These are phyloP conservation scores for Lepidostoma basale DNA, from an alignment of 1,140 invertebrate genomes.

Conservation along the genomic window DNA sequence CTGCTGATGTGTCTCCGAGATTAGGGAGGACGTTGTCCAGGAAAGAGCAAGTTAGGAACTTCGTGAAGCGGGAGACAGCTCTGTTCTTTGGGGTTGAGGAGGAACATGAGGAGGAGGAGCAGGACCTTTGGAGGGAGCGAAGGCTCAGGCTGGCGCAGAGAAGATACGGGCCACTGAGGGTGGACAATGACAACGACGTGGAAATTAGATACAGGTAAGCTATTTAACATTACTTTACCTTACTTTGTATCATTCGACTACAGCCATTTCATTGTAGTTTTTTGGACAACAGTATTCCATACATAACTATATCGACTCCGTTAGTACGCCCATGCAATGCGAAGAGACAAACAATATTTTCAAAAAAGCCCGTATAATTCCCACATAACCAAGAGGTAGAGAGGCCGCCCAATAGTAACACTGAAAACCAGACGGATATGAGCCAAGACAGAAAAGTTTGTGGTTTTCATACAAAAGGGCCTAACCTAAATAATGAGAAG, in stretches of 20 bases:
- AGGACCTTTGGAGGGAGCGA: slow-evolving; percentile 74
- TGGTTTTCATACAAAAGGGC: too few relatives aligned
- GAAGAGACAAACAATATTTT: too few relatives aligned
- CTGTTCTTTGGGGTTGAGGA: slow-evolving; percentile 81
- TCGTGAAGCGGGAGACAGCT: slow-evolving; percentile 76
- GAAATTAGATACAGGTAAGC: slow-evolving; percentile 41
- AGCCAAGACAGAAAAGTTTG: too few relatives aligned
- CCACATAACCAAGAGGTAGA: too few relatives aligned
- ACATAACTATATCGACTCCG: too few relatives aligned
- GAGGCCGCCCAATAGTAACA: too few relatives aligned
- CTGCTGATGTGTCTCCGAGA: slow-evolving; percentile 49
- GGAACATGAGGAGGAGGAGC: slow-evolving; percentile 72
- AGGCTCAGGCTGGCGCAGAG: slow-evolving; percentile 74
- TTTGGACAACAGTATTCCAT: too few relatives aligned
- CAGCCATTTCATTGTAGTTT: not conserved
- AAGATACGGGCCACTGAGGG: slow-evolving; percentile 69
- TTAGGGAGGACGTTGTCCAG: slow-evolving; percentile 55
- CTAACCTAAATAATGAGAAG: too few relatives aligned
- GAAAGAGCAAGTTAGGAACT: slow-evolving; percentile 61
- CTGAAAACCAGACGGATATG: too few relatives aligned
- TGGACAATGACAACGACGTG: slow-evolving; percentile 52
- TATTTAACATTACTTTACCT: not conserved
- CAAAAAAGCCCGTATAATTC: too few relatives aligned
- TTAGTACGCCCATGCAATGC: too few relatives aligned
- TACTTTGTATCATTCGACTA: not conserved